phyloP scores from a whole-genome alignment of 2,113 vertebrate genomes.

The Pachypanchax playfairii region DNA sequence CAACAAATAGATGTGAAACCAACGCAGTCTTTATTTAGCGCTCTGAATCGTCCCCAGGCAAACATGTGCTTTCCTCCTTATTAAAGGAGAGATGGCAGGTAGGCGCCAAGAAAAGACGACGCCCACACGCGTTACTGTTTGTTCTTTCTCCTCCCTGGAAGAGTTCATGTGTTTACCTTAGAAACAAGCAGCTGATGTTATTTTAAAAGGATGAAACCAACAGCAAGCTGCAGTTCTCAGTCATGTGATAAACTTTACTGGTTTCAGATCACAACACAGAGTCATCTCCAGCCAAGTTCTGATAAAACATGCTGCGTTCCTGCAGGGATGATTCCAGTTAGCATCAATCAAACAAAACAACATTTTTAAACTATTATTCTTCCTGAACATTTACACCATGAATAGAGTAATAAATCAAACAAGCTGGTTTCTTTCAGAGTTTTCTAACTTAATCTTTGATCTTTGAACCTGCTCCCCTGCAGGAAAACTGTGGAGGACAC shows the following conservation, averaged over 20 bases:
- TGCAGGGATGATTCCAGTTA: too few species aligned
- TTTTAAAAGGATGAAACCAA: constrained; percentile 17
- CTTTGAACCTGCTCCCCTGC: constrained; percentile 22
- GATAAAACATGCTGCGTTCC: too few species aligned
- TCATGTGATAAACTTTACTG: neutral
- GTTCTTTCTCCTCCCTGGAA: constrained; percentile 31
- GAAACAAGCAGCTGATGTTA: constrained; percentile 45
- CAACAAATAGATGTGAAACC: constrained; percentile 46
- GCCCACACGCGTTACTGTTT: constrained; percentile 15
- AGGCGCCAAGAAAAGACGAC: constrained; percentile 10
- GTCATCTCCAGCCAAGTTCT: too few species aligned
- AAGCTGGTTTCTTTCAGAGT: neutral
- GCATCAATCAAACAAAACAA: too few species aligned
- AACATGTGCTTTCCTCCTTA: constrained; percentile 10
- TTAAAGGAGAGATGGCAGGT: constrained; percentile 28
- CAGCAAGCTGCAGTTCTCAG: constrained; percentile 14
- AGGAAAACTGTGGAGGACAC: constrained; percentile 91
- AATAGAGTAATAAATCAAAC: too few species aligned
- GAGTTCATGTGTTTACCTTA: constrained; percentile 28
- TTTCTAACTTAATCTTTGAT: too few species aligned
- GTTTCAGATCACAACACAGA: too few species aligned
- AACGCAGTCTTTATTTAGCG: constrained; percentile 41
- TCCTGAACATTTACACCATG: too few species aligned
- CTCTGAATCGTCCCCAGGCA: constrained; percentile 61
- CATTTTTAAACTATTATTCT: too few species aligned